Base-by-base conservation (phyloP, 2,797 vertebrate species). In the Denticeps clupeoides region DNA sequence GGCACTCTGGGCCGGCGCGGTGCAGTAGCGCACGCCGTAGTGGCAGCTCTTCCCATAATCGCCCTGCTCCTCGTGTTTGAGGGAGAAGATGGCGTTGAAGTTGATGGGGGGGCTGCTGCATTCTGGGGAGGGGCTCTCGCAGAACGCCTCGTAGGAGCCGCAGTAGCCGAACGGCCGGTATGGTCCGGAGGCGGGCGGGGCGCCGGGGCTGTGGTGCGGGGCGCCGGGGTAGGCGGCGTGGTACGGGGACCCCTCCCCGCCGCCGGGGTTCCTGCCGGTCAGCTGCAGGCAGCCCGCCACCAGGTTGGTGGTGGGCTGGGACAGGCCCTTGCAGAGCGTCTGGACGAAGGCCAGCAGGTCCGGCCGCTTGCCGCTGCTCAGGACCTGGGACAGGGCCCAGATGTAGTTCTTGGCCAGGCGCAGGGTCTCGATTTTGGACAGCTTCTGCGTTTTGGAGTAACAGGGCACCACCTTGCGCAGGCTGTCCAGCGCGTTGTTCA, bases 31-130 rank as follows among this genome's bases (percentile, higher is more conserved):
- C 82, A 88, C 87, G 68, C 87, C 82, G 2, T 89, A 89, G 85
- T 89, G 89, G 74, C 91, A 93, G 82, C 89, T 89, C 82, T 89
- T 90, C 62, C 78, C 84, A 68, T 85, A 90, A 69, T 89, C 88
- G 73, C 82, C 79, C 69, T 82, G 77, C 65, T 90, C 89, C 80
- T 93, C 90, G 74, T 91, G 89, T 78, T 93, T 92, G 63, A 93
- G 84, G 72, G 90, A 88, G 84, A 93, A 93, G 75, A 93, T 91
- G 71, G 89, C 88, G 79, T 90, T 90, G 83, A 91, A 90, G 87
- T 86, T 91, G 79, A 90, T 82, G 64, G 88, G 80, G 42, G 89
- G 88, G 78, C 85, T 89, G 59, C 83, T 71, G 9, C 87, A 86
- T 75, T 88, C 83, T 0, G 90, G 89, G 60, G 90, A 90, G 37